Base-by-base conservation (phyloP, 2,113 vertebrate genomes). In the Ailuropoda melanoleuca region DNA sequence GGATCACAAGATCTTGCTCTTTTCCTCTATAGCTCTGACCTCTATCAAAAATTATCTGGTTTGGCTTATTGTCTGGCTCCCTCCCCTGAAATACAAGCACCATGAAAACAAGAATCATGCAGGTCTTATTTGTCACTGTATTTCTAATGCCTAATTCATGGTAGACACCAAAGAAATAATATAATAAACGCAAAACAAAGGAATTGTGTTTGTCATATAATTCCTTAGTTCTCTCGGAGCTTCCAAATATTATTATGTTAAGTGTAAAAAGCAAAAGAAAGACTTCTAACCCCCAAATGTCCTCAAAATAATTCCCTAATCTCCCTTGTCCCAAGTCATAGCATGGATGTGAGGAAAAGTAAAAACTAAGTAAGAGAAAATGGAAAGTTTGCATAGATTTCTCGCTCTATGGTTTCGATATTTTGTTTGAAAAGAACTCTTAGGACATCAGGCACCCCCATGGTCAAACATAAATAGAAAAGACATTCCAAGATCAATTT, bases 371-470 rank as follows among this genome's bases (percentile, higher is more conserved):
- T 43, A 74, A 66, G 74, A 82, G 93, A 96, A 83, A 93, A 84
- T 46, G 29, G 24, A 53, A 97, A 88, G 26, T 68, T 48, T 43
- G 6, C 37, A 50, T 77, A 88, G 6, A 68, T 62, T 84, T 93
- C 88, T 97, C 12, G 58, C 31, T 90, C 37, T 48, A 21, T 75
- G 26, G 3, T 23, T 87, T 95, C 66, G 89, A 37, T 93, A 56
- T 74, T 96, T 95, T 77, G 24, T 85, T 97, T 92, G 68, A 97
- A 95, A 95, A 74, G 75, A 93, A 86, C 50, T 87, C 56, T 88
- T 75, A 56, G 74, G n/a, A 89, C 2, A 75, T 91, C 26, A 85
- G 72, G 80, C 10, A 86, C 39, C 56, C 56, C 55, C 29, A 6
- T 70, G 23, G 83, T 94, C 53, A 93, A 93, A 90, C 43, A 60